Percentiles rank a stretch among this genome's conserved stretches.
phyloP scores from a whole-genome alignment of 1,140 invertebrate genomes.

The Orius laevigatus region DNA sequence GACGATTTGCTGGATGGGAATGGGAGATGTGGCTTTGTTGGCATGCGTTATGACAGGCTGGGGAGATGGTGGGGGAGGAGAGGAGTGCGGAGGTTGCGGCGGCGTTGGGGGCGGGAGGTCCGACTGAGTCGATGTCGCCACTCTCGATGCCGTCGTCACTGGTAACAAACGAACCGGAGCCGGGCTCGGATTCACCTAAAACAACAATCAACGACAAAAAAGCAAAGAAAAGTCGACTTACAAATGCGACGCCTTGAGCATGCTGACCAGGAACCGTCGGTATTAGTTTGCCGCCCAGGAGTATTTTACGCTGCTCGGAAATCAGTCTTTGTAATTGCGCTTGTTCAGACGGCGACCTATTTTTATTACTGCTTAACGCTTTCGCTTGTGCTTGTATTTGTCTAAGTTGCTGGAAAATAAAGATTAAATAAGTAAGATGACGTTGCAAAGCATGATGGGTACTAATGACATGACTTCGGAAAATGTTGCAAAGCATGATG shows the following conservation, averaged over 20 bases:
- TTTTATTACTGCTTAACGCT: constrained; percentile 32
- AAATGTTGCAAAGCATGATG: too few species aligned
- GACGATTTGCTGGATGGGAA: constrained; percentile 18
- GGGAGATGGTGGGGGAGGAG: not conserved
- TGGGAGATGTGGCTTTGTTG: constrained; percentile 17
- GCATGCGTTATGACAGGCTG: constrained; percentile 9
- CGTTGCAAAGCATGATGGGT: too few species aligned
- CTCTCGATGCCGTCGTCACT: not conserved
- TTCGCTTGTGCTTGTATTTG: constrained; percentile 42
- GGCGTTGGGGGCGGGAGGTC: not conserved
- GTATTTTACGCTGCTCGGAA: constrained; percentile 41
- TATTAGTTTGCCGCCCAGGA: constrained; percentile 40
- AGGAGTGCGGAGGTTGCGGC: not conserved
- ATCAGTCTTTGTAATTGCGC: constrained; percentile 34
- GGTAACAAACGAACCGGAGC: not conserved
- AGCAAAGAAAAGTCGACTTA: constrained; percentile 17
- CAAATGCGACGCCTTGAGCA: constrained; percentile 23
- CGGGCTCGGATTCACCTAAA: not conserved
- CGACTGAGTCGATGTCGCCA: not conserved
- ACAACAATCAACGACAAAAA: constrained; percentile 1
- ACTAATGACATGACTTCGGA: too few species aligned
- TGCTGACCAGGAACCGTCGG: constrained; percentile 32
- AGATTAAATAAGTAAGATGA: not conserved
- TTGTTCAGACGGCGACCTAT: constrained; percentile 28
- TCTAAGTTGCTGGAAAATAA: constrained; percentile 31